Evolutionary conservation across 2,888 invertebrate genomes (phyloP).

Genomic region (Ophioninae sp.): DNA sequence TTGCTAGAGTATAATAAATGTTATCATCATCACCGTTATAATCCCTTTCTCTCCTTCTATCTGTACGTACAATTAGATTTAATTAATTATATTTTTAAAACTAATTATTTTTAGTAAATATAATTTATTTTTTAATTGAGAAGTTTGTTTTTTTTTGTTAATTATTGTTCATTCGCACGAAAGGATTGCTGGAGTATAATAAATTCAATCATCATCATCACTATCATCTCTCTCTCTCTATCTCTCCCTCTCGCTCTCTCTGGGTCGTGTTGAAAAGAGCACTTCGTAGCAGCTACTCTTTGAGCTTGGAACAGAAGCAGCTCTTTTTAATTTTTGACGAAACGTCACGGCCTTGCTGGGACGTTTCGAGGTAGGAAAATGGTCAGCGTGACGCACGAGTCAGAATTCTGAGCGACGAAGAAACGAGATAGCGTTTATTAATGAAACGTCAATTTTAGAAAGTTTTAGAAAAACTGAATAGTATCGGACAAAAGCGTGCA

Average conservation of each 20-base stretch:
- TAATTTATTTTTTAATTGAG: too few species aligned
- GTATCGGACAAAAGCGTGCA: background rate
- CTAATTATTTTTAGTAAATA: too few species aligned
- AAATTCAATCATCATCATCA: too few species aligned
- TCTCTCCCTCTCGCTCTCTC: constrained; percentile 7
- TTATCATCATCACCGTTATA: too few species aligned
- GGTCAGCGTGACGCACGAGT: background rate
- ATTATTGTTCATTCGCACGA: too few species aligned
- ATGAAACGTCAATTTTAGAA: too few species aligned
- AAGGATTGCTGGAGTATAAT: too few species aligned
- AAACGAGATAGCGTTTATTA: background rate
- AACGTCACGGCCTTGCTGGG: background rate
- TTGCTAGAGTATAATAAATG: too few species aligned
- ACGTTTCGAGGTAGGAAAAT: background rate
- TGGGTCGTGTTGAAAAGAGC: background rate
- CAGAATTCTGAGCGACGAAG: background rate
- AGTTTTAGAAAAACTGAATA: background rate
- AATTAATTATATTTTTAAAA: too few species aligned
- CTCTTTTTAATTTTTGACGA: background rate
- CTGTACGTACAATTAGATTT: too few species aligned
- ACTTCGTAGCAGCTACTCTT: background rate
- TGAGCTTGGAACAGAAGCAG: background rate
- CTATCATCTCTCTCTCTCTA: background rate
- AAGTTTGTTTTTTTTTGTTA: too few species aligned
- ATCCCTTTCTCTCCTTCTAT: too few species aligned